phyloP scores from a whole-genome alignment of 2,113 vertebrate genomes.

The Cromileptes altivelis region DNA sequence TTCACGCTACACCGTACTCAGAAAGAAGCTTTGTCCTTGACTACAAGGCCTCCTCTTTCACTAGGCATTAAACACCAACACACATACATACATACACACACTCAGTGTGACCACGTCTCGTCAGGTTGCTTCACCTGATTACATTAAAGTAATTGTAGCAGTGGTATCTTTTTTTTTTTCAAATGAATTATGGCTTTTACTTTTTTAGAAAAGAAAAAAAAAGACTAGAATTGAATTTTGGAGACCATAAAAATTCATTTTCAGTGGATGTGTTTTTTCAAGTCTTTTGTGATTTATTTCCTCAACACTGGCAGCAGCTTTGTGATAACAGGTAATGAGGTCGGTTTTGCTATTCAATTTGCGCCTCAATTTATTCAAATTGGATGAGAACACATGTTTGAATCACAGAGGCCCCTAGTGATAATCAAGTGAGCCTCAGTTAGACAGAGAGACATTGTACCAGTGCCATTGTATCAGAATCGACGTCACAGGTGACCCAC shows the following conservation, averaged over 20 bases:
- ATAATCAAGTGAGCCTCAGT: not conserved
- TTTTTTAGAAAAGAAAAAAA: not conserved
- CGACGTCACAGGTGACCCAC: not conserved
- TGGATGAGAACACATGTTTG: conserved; percentile 19
- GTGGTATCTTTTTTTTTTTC: conserved; percentile 13
- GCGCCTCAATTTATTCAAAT: conserved; percentile 1
- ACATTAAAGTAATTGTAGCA: conserved; percentile 40
- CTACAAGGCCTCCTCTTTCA: conserved; percentile 37
- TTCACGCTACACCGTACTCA: conserved; percentile 59
- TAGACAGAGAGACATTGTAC: not conserved
- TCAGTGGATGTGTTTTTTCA: not conserved
- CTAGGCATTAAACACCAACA: conserved; percentile 8
- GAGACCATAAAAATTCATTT: not conserved
- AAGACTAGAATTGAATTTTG: not conserved
- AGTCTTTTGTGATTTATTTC: conserved; percentile 12
- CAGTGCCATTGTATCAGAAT: not conserved
- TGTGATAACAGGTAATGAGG: conserved; percentile 8
- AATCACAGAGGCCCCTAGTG: conserved; percentile 38
- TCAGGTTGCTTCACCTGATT: conserved; percentile 22
- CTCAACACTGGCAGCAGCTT: not conserved
- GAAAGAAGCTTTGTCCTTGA: conserved; percentile 57
- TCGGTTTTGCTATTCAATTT: conserved; percentile 8
- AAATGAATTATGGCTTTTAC: conserved; percentile 36
- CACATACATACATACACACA: conserved; percentile 4
- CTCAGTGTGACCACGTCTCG: not conserved